A percentile compares a stretch with the other conserved stretches of the same genome.
Evolutionary conservation across 2,888 invertebrate genomes (phyloP).

Genomic region (Drosophila diplacantha): DNA sequence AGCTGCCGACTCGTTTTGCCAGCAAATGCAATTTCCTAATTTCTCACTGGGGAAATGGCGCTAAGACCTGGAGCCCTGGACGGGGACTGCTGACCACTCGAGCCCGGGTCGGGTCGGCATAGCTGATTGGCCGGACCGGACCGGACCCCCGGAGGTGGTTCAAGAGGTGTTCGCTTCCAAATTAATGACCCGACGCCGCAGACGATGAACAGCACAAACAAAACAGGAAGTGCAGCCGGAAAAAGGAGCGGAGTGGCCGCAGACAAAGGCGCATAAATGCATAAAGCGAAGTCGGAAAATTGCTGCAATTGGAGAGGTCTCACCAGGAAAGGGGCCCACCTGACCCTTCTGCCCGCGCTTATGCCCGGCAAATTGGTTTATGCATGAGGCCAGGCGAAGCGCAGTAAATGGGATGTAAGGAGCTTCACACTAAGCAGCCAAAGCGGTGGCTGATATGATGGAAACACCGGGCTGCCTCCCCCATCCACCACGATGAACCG

Average conservation of each 20-base stretch:
- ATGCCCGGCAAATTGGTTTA: constrained; percentile 69
- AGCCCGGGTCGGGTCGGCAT: constrained; percentile 35
- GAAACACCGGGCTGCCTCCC: constrained; percentile 22
- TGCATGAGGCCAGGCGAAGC: constrained; percentile 57
- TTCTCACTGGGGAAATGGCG: constrained; percentile 73
- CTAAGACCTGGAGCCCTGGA: constrained; percentile 54
- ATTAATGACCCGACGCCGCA: constrained; percentile 69
- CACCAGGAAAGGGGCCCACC: constrained; percentile 18
- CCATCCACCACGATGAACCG: constrained; percentile 5
- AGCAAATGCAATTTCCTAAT: constrained; percentile 75
- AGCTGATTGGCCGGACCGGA: constrained; percentile 49
- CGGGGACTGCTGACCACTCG: constrained; percentile 30
- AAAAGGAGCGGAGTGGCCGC: constrained; percentile 52
- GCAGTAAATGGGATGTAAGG: constrained; percentile 39
- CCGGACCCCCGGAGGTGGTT: constrained; percentile 17
- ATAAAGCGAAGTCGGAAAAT: constrained; percentile 59
- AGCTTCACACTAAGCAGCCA: constrained; percentile 49
- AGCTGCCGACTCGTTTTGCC: constrained; percentile 43
- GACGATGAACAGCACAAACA: constrained; percentile 45
- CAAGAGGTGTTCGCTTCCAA: constrained; percentile 51
- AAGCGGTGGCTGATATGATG: constrained; percentile 51
- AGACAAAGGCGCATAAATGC: constrained; percentile 70
- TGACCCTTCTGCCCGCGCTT: constrained; percentile 24
- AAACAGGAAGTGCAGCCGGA: constrained; percentile 13
- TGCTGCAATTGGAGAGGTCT: constrained; percentile 55